Evolutionary conservation across 2,888 invertebrate species (phyloP).

Genomic region (Drosophila paramelanica): DNA sequence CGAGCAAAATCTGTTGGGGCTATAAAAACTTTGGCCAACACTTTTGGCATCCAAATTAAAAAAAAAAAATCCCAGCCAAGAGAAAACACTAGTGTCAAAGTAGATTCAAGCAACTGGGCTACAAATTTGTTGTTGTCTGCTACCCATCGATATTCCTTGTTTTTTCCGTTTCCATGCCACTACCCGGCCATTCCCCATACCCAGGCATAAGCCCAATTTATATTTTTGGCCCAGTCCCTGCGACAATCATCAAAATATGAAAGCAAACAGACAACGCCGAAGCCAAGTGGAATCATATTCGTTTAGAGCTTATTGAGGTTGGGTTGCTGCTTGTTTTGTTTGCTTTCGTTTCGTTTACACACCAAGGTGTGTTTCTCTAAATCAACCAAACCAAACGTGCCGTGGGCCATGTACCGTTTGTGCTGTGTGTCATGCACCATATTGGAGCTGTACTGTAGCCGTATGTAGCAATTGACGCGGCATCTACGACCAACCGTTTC

Average conservation of each 20-base stretch:
- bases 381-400: constrained; percentile 1
- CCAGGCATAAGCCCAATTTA: constrained; percentile 35
- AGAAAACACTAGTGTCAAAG: constrained; percentile 13
- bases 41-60: constrained; percentile 54
- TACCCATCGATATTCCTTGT: constrained; percentile 15
- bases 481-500: constrained; percentile 35
- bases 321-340: constrained; percentile 39
- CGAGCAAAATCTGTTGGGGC: constrained; percentile 59
- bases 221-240: constrained; percentile 46
- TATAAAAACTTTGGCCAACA: constrained; percentile 68
- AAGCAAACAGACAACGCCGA: constrained; percentile 52
- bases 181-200: not conserved
- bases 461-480: constrained; percentile 25
- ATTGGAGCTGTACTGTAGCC: not conserved
- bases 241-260: constrained; percentile 56
- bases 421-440: not conserved
- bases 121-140: constrained; percentile 5
- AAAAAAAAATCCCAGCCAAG: constrained; percentile 25
- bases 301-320: constrained; percentile 40
- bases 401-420: not conserved
- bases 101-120: constrained; percentile 38
- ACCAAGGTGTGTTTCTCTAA: constrained; percentile 53
- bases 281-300: constrained; percentile 46
- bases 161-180: constrained; percentile 43
- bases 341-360: constrained; percentile 46